phyloP scores from a whole-genome alignment of 1,140 invertebrate species.

The Trichonephila inaurata region DNA sequence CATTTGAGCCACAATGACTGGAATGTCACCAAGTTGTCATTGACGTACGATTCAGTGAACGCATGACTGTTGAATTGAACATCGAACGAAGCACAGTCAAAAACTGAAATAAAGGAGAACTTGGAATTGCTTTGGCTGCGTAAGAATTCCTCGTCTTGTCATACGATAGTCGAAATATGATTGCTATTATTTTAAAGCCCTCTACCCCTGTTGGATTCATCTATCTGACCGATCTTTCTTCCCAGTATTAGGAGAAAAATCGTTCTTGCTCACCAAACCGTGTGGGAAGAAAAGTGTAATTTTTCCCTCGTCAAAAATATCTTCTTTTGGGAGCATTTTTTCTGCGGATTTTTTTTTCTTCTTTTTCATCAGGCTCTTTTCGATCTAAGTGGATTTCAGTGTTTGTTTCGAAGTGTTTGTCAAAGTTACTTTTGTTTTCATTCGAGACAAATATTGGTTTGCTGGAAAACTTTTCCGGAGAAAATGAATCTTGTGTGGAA shows the following conservation, averaged over 20 bases:
- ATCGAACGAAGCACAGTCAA: neutral
- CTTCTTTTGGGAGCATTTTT: neutral
- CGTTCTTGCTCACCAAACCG: neutral
- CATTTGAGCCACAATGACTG: slow-evolving; percentile 23
- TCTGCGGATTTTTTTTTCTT: neutral
- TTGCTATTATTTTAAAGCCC: slow-evolving; percentile 11
- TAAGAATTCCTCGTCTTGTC: neutral
- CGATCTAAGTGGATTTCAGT: slow-evolving; percentile 41
- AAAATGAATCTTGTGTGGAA: slow-evolving; percentile 46
- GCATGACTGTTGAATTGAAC: neutral
- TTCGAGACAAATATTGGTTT: slow-evolving; percentile 34
- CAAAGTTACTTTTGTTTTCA: slow-evolving; percentile 4
- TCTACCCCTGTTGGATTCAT: neutral
- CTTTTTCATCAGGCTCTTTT: neutral
- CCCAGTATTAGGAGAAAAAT: slow-evolving; percentile 12
- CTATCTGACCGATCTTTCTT: neutral
- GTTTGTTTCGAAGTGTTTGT: slow-evolving; percentile 11
- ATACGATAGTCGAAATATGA: neutral
- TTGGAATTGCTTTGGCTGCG: neutral
- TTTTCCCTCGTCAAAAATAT: slow-evolving; percentile 43
- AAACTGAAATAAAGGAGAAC: neutral
- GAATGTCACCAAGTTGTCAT: slow-evolving; percentile 30
- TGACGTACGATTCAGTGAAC: slow-evolving; percentile 20
- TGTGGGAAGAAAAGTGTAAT: neutral
- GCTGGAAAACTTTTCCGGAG: neutral